Evolutionary conservation across 2,113 vertebrate species (phyloP), one percentile per base, ranked within the genome.

Genomic region (Tylochromis polylepis): DNA sequence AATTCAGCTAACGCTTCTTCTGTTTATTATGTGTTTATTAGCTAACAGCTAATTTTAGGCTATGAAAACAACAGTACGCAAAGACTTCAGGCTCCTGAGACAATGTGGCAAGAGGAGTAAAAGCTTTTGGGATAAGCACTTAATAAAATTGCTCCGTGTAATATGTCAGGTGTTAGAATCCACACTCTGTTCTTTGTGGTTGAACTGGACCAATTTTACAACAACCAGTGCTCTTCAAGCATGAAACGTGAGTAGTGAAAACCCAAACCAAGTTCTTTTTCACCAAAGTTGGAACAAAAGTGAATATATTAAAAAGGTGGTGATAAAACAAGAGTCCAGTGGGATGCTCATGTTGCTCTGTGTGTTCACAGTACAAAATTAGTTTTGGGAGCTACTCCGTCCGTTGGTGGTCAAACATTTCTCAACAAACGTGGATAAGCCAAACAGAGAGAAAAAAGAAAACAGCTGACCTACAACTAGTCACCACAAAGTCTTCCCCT

Each of bases 11-110:
- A 46, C 14, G 2, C 4, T 18, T 56, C 34, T 49, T 72, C 11
- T 29, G 59, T 89, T 88, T 87, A 87, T 88, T 60, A 62, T 60
- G 80, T 85, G 80, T 91, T 85, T 87, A 90, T 85, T 84, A 58
- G 70, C 24, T 82, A 22, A 67, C 79, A 56, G 84, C 60, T 86
- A 65, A 83, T 86, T 83, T 87, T 58, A 51, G 29, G 29, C 29
- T 24, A 36, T 79, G 34, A 82, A 87, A 79, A 51, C 27, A 85
- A 56, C 11, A 14, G 20, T 7, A 36, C 53, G 55, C 3, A 20
- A 81, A 49, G 55, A 56, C 10, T 29, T 72, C 11, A 24, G 31
- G 70, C 84, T 67, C 29, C 85, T 84, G 36, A 56, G 51, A 70
- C 1, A 10, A n/a, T 29, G 55, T 31, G 36, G 22, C 8, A 27